Evolutionary conservation across 2,113 vertebrate genomes (phyloP).

Genomic region (Ginglymostoma cirratum): DNA sequence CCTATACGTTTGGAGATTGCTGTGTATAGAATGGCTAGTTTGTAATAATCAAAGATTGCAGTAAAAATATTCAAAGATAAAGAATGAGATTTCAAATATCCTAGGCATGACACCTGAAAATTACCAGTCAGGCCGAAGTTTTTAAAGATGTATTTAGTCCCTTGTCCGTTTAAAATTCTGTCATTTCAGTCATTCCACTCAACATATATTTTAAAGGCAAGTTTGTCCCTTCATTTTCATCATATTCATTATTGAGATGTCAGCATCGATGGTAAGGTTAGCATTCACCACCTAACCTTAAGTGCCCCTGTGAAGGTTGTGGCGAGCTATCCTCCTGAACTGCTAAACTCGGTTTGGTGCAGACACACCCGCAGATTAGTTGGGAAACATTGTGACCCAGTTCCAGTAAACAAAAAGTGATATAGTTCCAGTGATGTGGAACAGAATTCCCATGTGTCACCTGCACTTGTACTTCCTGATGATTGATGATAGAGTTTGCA

Average conservation of each 20-base stretch:
- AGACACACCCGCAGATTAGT: not conserved
- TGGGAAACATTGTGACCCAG: not conserved
- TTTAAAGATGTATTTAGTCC: not conserved
- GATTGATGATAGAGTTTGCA: too few species aligned
- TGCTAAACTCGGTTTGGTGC: not conserved
- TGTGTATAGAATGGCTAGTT: not conserved
- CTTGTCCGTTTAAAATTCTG: not conserved
- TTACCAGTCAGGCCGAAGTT: not conserved
- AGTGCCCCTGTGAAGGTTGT: not conserved
- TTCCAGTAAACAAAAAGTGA: not conserved
- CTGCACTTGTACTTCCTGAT: not conserved
- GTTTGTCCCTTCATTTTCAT: not conserved
- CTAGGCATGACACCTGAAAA: not conserved
- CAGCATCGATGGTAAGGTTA: not conserved
- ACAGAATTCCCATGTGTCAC: not conserved
- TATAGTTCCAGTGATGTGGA: not conserved
- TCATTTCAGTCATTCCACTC: not conserved
- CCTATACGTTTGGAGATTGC: too few species aligned
- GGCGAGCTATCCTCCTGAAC: not conserved
- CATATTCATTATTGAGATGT: not conserved
- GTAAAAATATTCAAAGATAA: not conserved
- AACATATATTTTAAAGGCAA: not conserved
- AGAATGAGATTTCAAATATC: not conserved
- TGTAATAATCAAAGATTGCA: not conserved
- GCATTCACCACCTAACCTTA: not conserved